Conservation (phyloP, 1,140 invertebrate genomes). For the Atopsyche davidsoni region DNA sequence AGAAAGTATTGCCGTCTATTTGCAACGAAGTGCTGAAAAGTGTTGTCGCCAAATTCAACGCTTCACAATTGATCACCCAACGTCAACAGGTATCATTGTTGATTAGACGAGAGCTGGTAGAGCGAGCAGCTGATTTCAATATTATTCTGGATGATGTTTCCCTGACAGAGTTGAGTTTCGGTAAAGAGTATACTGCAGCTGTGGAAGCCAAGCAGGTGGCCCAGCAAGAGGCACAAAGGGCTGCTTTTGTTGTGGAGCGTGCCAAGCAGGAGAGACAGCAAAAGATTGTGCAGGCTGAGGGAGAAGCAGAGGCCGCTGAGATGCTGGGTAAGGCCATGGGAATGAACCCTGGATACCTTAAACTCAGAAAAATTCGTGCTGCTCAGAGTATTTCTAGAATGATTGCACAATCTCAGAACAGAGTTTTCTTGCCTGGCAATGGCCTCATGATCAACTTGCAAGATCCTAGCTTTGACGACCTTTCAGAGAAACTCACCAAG, state of each 20-base stretch:
- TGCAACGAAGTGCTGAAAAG: slow-evolving; percentile 99
- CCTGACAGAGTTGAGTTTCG: slow-evolving; percentile 97
- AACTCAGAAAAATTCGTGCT: slow-evolving; percentile 94
- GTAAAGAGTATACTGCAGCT: slow-evolving; percentile 98
- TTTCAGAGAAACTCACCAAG: slow-evolving; percentile 73
- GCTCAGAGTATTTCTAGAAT: slow-evolving; percentile 96
- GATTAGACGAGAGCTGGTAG: slow-evolving; percentile 88
- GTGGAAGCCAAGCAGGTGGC: slow-evolving; percentile 99
- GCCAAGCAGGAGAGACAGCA: slow-evolving; percentile 98
- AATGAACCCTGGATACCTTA: slow-evolving; percentile 95
- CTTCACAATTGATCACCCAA: slow-evolving; percentile 97
- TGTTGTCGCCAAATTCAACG: slow-evolving; percentile 99
- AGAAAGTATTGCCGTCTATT: slow-evolving; percentile 93
- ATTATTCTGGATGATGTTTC: slow-evolving; percentile 99
- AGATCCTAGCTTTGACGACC: slow-evolving; percentile 87
- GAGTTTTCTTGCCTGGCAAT: slow-evolving; percentile 87
- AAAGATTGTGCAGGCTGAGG: slow-evolving; percentile 99
- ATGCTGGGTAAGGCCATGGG: slow-evolving; percentile 95
- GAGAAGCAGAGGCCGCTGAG: slow-evolving; percentile 97
- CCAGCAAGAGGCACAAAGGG: slow-evolving; percentile 98
- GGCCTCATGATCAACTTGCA: slow-evolving; percentile 96
- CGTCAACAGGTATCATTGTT: slow-evolving; percentile 93
- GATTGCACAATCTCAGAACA: slow-evolving; percentile 92
- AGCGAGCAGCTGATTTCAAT: slow-evolving; percentile 97
- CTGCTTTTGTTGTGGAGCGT: slow-evolving; percentile 95